Percentiles rank a stretch among this genome's conserved stretches.
Evolutionary conservation across 2,888 invertebrate genomes (phyloP).

Genomic region (Chesias legatella): DNA sequence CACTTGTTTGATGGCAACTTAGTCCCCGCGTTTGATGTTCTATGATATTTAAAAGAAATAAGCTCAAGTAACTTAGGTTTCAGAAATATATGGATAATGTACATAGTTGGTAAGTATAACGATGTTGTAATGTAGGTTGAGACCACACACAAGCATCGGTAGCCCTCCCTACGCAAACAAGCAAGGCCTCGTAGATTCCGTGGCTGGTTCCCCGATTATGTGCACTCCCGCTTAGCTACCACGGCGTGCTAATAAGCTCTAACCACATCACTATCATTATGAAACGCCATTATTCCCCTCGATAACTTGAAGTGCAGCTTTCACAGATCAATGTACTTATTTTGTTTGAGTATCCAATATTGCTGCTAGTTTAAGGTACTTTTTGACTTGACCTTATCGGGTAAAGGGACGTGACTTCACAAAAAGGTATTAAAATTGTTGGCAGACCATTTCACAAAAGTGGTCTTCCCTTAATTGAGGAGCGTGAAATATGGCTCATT

Average conservation of each 20-base stretch:
- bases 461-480: slow-evolving; percentile 54
- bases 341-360: slow-evolving; percentile 39
- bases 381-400: neutral
- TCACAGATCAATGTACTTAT: slow-evolving; percentile 46
- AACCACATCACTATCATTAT: slow-evolving; percentile 67
- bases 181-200: slow-evolving; percentile 49
- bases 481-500: slow-evolving; percentile 70
- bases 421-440: slow-evolving; percentile 34
- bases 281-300: slow-evolving; percentile 66
- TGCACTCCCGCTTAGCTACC: slow-evolving; percentile 57
- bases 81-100: slow-evolving; percentile 19
- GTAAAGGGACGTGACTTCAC: neutral
- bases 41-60: slow-evolving; percentile 13
- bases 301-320: slow-evolving; percentile 55
- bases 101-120: slow-evolving; percentile 33
- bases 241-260: slow-evolving; percentile 62
- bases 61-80: slow-evolving; percentile 11
- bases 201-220: slow-evolving; percentile 48
- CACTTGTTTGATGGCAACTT: slow-evolving; percentile 32
- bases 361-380: slow-evolving; percentile 20
- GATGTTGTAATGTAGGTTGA: slow-evolving; percentile 33
- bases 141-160: slow-evolving; percentile 68
- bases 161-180: slow-evolving; percentile 64
- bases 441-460: slow-evolving; percentile 49
- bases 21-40: slow-evolving; percentile 30